Evolutionary conservation across 2,888 invertebrate genomes (phyloP).

Genomic region (Troglohyphantes excavatus): DNA sequence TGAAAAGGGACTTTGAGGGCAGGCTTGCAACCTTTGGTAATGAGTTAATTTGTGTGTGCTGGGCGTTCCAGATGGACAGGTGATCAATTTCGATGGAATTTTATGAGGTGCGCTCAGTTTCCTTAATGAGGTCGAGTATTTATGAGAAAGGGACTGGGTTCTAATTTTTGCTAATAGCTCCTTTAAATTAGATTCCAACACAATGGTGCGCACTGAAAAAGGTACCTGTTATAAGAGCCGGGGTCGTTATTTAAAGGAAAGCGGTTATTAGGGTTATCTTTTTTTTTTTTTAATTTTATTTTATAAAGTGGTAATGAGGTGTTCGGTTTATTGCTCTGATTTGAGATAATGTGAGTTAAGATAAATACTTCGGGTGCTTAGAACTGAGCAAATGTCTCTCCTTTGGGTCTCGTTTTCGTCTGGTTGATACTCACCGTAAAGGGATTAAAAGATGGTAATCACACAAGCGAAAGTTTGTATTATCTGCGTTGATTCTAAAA

Average conservation of each 20-base stretch:
- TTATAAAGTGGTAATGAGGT: conserved; percentile 64
- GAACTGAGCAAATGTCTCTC: conserved; percentile 22
- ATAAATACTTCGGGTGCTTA: conserved; percentile 29
- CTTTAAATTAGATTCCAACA: conserved; percentile 58
- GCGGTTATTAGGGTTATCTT: conserved; percentile 47
- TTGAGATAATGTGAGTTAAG: conserved; percentile 44
- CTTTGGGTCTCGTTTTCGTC: conserved; percentile 1
- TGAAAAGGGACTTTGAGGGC: no score
- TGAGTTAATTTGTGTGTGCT: conserved; percentile 67
- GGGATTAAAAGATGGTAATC: no score
- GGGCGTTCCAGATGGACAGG: conserved; percentile 53
- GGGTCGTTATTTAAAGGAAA: conserved; percentile 44
- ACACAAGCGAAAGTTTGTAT: no score
- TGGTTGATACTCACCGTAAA: no score
- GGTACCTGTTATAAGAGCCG: conserved; percentile 10
- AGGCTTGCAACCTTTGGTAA: conserved; percentile 67
- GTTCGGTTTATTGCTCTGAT: conserved; percentile 64
- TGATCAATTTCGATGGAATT: conserved; percentile 71
- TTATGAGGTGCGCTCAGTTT: conserved; percentile 60
- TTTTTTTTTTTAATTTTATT: conserved; percentile 35
- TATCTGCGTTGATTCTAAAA: no score
- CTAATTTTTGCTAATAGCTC: conserved; percentile 71
- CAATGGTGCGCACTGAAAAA: conserved; percentile 16
- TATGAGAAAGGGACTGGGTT: conserved; percentile 57
- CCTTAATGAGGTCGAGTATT: conserved; percentile 71